These are phyloP conservation scores for Aporophyla lueneburgensis DNA, from an alignment of 2,888 invertebrate species.

Conservation along the genomic window DNA sequence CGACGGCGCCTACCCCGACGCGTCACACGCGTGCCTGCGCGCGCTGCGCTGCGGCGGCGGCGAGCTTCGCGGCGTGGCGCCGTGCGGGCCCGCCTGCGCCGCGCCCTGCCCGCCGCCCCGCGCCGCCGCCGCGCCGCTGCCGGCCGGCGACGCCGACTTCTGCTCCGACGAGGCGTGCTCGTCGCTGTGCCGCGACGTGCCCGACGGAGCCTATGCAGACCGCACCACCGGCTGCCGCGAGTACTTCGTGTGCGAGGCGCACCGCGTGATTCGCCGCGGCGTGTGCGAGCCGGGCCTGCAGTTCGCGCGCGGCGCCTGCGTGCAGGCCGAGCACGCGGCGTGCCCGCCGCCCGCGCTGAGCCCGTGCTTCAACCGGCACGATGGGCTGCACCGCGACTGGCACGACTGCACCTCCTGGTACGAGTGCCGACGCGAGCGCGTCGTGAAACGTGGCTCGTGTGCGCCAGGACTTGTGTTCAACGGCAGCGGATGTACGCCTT, in stretches of 20 bases:
- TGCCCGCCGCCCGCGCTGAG: slow-evolving; percentile 87
- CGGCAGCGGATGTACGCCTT: slow-evolving; percentile 85
- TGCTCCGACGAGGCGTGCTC: slow-evolving; percentile 88
- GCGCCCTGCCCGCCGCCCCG: slow-evolving; percentile 84
- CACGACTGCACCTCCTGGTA: slow-evolving; percentile 88
- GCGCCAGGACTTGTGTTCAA: slow-evolving; percentile 87
- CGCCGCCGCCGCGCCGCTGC: slow-evolving; percentile 83
- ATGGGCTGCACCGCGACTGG: slow-evolving; percentile 87
- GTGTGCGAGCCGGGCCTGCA: slow-evolving; percentile 89
- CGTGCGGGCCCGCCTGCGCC: slow-evolving; percentile 76
- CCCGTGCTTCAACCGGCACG: slow-evolving; percentile 85
- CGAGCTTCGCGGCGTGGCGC: slow-evolving; percentile 80
- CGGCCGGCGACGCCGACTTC: slow-evolving; percentile 89
- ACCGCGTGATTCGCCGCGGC: slow-evolving; percentile 88
- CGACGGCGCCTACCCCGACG: slow-evolving; percentile 91
- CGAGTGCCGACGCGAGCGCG: slow-evolving; percentile 87
- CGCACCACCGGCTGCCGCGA: slow-evolving; percentile 89
- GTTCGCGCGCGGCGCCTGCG: slow-evolving; percentile 90
- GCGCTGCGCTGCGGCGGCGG: slow-evolving; percentile 88
- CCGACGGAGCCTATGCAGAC: slow-evolving; percentile 91
- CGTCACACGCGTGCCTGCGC: slow-evolving; percentile 90
- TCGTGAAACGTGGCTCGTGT: slow-evolving; percentile 86
- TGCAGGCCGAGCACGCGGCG: slow-evolving; percentile 80
- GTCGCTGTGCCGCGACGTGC: slow-evolving; percentile 87
- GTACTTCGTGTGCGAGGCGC: slow-evolving; percentile 90